Evolutionary conservation across 2,113 vertebrate species (phyloP).

Genomic region (Otis tarda): DNA sequence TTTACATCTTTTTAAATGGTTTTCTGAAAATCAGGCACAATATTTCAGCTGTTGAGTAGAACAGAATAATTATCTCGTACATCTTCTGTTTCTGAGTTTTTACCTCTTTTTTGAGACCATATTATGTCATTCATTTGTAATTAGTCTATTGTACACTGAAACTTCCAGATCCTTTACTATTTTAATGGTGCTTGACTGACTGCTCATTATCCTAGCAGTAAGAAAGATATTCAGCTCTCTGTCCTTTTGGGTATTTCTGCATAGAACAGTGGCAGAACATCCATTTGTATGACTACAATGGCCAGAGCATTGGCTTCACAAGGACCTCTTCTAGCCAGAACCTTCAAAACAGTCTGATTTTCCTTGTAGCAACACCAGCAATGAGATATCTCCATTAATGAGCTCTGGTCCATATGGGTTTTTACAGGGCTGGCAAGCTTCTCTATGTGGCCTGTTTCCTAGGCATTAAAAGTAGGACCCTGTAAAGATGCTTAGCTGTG

Average conservation of each 20-base stretch:
- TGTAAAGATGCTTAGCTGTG: not conserved
- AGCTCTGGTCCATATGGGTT: not conserved
- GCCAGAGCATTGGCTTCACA: not conserved
- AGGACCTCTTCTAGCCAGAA: not conserved
- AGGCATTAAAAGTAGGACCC: not conserved
- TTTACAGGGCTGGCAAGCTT: not conserved
- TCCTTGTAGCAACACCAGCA: not conserved
- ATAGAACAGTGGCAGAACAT: not conserved
- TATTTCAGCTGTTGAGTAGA: not conserved
- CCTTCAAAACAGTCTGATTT: not conserved
- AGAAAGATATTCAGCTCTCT: not conserved
- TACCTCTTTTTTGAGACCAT: not conserved
- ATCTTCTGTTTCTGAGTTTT: not conserved
- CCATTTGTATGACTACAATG: not conserved
- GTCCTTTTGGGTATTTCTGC: not conserved
- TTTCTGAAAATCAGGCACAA: not conserved
- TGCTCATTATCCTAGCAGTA: not conserved
- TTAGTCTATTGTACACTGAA: not conserved
- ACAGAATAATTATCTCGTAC: not conserved
- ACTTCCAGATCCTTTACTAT: not conserved
- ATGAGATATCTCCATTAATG: not conserved
- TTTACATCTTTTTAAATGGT: not conserved
- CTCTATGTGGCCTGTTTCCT: accelerated
- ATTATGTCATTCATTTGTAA: not conserved
- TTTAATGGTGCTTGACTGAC: not conserved